These are phyloP conservation scores for Takifugu flavidus DNA, from an alignment of 2,113 vertebrate genomes.

Conservation along the genomic window DNA sequence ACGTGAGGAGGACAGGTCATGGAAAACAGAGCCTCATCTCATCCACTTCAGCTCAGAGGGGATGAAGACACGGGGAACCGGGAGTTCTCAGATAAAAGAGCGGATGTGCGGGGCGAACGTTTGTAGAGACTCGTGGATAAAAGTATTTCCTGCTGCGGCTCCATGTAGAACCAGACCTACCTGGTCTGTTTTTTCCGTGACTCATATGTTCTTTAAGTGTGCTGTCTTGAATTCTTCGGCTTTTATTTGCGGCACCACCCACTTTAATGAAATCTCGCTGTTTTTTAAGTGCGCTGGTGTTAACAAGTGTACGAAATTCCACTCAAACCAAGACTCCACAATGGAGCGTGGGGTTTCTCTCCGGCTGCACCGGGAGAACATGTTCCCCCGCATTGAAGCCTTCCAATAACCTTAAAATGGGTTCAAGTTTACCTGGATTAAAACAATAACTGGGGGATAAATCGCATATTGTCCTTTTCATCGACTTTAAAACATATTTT, in stretches of 20 bases:
- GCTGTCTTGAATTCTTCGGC: slow-evolving; percentile 42
- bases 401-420: too few relatives aligned
- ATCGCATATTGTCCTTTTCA: too few relatives aligned
- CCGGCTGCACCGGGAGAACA: slow-evolving; percentile 36
- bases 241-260: slow-evolving; percentile 73
- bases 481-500: too few relatives aligned
- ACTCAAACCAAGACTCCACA: slow-evolving; percentile 34
- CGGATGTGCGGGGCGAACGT: neutral
- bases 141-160: neutral
- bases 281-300: slow-evolving; percentile 43
- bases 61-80: too few relatives aligned
- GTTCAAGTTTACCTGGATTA: too few relatives aligned
- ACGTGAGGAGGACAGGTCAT: slow-evolving; percentile 9
- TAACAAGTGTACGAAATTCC: slow-evolving; percentile 62
- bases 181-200: slow-evolving; percentile 52
- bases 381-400: slow-evolving; percentile 41
- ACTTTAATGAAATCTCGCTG: slow-evolving; percentile 67
- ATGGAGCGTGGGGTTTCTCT: slow-evolving; percentile 6
- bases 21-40: slow-evolving; percentile 9
- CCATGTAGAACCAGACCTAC: slow-evolving; percentile 30
- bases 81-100: slow-evolving; percentile 1
- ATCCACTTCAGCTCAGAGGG: too few relatives aligned
- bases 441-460: too few relatives aligned
- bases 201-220: slow-evolving; percentile 40
- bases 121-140: too few relatives aligned